Base-by-base conservation (phyloP, 2,888 invertebrate genomes). In the Hydropsyche betteni region DNA sequence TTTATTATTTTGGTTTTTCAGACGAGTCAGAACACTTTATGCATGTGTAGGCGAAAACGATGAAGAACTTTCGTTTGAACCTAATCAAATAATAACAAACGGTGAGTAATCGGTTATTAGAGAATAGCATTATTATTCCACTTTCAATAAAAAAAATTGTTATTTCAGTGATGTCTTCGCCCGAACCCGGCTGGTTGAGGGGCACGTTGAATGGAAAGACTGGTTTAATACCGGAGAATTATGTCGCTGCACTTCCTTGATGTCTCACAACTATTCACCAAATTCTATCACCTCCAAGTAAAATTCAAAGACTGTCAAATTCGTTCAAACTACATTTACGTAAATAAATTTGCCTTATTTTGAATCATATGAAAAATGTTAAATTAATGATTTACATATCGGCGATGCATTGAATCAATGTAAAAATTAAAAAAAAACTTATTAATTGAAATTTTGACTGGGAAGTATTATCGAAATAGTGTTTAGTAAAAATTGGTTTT, bases 111-210 rank as follows among this genome's bases (percentile, higher is more conserved):
- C 6, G 6, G 55, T 0, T 44, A 44, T 44, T 44, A 10, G 7
- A 44, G 1, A 44, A 8, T 44, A 4, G 6, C 10, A 44, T 44
- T 44, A 53, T 38, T 77, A 8, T 76, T 58, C 80, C 10, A 8
- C 44, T 44, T 44, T 44, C 44, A 44, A 44, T 44, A 10, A 24
- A 24, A 24, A 24, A 2, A 44, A 44, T 44, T 44, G 4, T 75
- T 78, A 75, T 87, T 88, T 71, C 86, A 96, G 96, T 96, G 77
- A 92, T 93, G 82, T 90, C 92, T 80, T 97, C 97, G 34, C 92
- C 94, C 83, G 99, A 99, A 87, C 98, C 98, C 24, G 98, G 99
- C 81, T 99, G 99, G 99, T 88, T 99, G 82, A 96, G 98, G 85
- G 99, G 99, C 80, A 94, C 94, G 74, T 88, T 98, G 80, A 93